Conservation (phyloP, 2,113 vertebrate genomes). For the Scophthalmus maximus region DNA sequence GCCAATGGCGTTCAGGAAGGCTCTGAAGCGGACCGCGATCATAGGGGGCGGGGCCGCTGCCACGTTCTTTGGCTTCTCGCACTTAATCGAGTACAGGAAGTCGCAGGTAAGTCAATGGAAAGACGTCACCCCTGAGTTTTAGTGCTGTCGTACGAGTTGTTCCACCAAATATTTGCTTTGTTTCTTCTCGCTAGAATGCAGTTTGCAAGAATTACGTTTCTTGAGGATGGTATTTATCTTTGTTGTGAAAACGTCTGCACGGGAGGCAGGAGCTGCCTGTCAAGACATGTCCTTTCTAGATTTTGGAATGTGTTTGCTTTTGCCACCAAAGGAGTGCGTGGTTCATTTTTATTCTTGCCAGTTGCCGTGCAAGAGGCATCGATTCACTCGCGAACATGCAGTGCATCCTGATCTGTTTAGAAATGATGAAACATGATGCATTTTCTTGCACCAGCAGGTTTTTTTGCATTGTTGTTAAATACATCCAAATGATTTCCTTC, state of each 20-base stretch:
- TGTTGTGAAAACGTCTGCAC: not conserved
- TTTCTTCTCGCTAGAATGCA: not conserved
- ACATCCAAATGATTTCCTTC: not conserved
- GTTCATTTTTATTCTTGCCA: not conserved
- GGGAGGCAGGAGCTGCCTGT: not conserved
- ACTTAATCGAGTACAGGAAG: conserved; percentile 90
- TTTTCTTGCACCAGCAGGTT: not conserved
- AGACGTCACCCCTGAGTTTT: not conserved
- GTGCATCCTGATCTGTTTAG: not conserved
- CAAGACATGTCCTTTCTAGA: conserved; percentile 57
- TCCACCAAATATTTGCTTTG: not conserved
- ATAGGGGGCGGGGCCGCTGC: conserved; percentile 90
- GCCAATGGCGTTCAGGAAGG: conserved; percentile 93
- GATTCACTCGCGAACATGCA: too few relatives aligned
- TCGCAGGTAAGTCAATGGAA: conserved; percentile 85
- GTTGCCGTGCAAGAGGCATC: not conserved
- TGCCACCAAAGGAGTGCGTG: not conserved
- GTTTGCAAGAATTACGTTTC: not conserved
- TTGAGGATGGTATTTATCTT: not conserved
- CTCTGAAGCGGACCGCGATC: conserved; percentile 86
- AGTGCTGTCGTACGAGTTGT: too few relatives aligned
- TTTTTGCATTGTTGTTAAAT: not conserved
- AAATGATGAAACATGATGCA: not conserved
- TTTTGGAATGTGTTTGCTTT: conserved; percentile 67
- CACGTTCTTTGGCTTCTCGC: conserved; percentile 89